Evolutionary conservation across 2,113 vertebrate species (phyloP).

Genomic region (Dipodomys merriami): DNA sequence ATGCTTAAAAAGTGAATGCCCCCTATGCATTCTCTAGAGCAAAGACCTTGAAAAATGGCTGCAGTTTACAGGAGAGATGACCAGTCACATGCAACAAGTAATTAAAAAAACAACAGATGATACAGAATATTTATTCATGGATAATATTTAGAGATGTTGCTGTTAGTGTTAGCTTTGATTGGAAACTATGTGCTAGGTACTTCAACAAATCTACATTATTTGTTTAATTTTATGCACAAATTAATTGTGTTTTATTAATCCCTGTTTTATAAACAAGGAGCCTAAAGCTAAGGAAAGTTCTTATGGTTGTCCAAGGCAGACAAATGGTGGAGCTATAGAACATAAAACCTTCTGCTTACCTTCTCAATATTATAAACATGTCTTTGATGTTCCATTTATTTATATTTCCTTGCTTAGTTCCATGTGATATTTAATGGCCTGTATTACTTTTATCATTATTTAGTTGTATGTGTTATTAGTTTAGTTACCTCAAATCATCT

Average conservation of each 20-base stretch:
- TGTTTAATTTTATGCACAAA: neutral
- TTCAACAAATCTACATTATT: slow-evolving; percentile 8
- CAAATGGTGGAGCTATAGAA: neutral
- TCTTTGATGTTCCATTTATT: slow-evolving; percentile 2
- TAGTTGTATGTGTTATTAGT: neutral
- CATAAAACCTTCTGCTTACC: neutral
- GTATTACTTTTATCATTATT: neutral
- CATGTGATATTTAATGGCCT: neutral
- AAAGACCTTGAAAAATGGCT: neutral
- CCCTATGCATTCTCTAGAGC: neutral
- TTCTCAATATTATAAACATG: neutral
- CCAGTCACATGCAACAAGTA: neutral
- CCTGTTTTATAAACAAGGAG: slow-evolving; percentile 18
- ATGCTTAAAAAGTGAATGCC: neutral
- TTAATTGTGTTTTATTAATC: neutral
- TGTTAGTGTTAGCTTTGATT: neutral
- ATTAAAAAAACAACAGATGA: neutral
- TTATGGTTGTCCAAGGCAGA: neutral
- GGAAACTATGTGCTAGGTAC: neutral
- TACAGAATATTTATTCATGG: neutral
- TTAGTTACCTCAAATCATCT: neutral
- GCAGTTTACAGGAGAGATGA: neutral
- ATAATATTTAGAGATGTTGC: neutral
- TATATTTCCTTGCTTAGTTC: slow-evolving; percentile 5
- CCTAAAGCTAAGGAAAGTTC: neutral